Base-by-base conservation (phyloP, 2,888 invertebrate species). In the Harmothoe impar region DNA sequence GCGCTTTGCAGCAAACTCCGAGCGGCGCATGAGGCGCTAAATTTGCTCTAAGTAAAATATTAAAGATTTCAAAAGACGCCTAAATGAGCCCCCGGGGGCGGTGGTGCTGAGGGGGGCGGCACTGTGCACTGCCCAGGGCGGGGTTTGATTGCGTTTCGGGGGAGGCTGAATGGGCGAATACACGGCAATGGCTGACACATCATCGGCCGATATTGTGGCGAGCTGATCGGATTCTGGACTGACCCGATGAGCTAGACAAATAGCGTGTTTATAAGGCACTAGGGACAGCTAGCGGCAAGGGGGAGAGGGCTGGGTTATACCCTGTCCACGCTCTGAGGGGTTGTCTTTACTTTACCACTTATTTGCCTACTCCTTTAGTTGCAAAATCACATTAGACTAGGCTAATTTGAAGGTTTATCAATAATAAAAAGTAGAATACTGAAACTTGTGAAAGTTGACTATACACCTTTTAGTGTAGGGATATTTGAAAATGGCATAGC, bases 31-130 rank as follows among this genome's bases (percentile, higher is more conserved):
- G 86, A 56, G 29, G 54, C 29, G 54, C 54, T 52, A 54, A 86
- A 86, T 86, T 86, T 86, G 86, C 54, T 86, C 86, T 86, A 86
- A 86, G 86, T 86, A 86, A 86, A 86, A 86, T 86, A 86, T 86
- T 86, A 86, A 54, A 86, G 86, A 86, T 86, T 86, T 86, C 54
- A 86, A 86, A 86, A 86, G 86, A 29, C 86, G 86, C 5, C 86
- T 33, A 86, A 86, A 86, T 86, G 86, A 86, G 86, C 52, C 86
- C 54, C 29, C 56, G 29, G 52, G 86, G 86, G 52, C 29, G 17
- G 86, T 12, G 52, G 54, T 52, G 86, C 25, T 35, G 33, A 17
- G 86, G 86, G 31, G 86, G 86, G 86, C 52, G 33, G 54, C 25
- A 56, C 54, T 78, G 31, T 29, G 78, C 29, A 3, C 84, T 23